Percentiles rank a stretch among this genome's conserved stretches.
phyloP scores from a whole-genome alignment of 2,113 vertebrate genomes.

The Macquaria australasica region DNA sequence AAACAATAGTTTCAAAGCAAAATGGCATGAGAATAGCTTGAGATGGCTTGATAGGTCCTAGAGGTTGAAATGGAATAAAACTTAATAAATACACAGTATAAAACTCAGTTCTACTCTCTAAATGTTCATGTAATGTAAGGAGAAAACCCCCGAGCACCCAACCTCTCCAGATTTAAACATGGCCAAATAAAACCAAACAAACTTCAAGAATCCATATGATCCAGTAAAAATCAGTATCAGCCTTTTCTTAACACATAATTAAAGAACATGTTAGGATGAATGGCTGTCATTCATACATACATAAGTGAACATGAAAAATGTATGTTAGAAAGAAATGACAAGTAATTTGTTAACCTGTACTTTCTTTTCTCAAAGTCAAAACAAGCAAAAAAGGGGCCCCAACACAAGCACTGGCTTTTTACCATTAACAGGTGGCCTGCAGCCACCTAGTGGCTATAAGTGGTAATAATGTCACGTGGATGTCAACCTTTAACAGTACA shows the following conservation, averaged over 20 bases:
- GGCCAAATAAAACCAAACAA: slow-evolving; percentile 33
- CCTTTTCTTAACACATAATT: not conserved
- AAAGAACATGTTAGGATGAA: not conserved
- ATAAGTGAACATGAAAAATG: slow-evolving; percentile 7
- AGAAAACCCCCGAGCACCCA: slow-evolving; percentile 28
- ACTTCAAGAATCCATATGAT: not conserved
- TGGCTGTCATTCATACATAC: slow-evolving; percentile 5
- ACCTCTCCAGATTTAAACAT: slow-evolving; percentile 16
- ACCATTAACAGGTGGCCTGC: slow-evolving; percentile 49
- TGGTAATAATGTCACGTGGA: slow-evolving; percentile 33
- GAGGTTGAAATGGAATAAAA: slow-evolving; percentile 59
- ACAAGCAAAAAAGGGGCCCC: not conserved
- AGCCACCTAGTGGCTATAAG: slow-evolving; percentile 82
- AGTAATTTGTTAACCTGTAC: slow-evolving; percentile 7
- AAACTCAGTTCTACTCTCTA: slow-evolving; percentile 50
- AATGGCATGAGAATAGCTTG: slow-evolving; percentile 4
- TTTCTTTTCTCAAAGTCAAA: too few species aligned
- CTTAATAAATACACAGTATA: slow-evolving; percentile 72
- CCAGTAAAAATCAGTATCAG: slow-evolving; percentile 9
- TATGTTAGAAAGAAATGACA: not conserved
- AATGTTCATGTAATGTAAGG: slow-evolving; percentile 15
- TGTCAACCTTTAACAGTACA: slow-evolving; percentile 2
- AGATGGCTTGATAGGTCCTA: slow-evolving; percentile 21
- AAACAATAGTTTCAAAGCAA: slow-evolving; percentile 6
- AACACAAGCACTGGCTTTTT: not conserved